phyloP scores from a whole-genome alignment of 2,888 invertebrate genomes.

The Cinara cedri region DNA sequence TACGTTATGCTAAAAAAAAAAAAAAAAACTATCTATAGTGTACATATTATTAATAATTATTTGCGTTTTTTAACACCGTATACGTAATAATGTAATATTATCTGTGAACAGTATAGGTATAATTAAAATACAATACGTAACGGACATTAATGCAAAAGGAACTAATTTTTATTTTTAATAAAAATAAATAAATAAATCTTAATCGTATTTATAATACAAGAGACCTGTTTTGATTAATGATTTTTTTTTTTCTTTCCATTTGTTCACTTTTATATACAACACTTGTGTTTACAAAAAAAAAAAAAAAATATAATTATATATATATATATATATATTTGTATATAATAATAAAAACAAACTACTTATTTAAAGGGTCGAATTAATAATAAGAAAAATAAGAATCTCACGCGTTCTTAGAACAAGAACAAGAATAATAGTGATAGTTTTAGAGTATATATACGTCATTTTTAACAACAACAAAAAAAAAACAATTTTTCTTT shows the following conservation, averaged over 20 bases:
- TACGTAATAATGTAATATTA: too few species aligned
- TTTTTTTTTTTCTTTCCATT: background rate
- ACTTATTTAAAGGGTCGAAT: too few species aligned
- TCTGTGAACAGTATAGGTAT: background rate
- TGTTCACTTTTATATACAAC: conserved; percentile 1
- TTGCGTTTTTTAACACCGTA: background rate
- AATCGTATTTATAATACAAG: background rate
- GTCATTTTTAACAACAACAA: too few species aligned
- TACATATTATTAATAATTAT: conserved; percentile 34
- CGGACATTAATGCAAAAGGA: conserved; percentile 38
- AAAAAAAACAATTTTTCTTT: too few species aligned
- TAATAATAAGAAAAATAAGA: too few species aligned
- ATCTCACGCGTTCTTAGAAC: conserved; percentile 3
- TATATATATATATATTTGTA: too few species aligned
- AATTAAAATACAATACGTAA: background rate
- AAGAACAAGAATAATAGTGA: too few species aligned
- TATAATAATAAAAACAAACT: too few species aligned
- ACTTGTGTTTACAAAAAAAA: too few species aligned
- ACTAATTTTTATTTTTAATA: conserved; percentile 48
- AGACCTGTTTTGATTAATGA: conserved; percentile 39
- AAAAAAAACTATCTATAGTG: background rate
- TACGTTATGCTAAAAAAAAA: conserved; percentile 22
- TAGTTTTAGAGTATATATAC: background rate
- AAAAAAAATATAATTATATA: conserved; percentile 2
- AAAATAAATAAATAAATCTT: conserved; percentile 29